Percentiles rank a stretch among this genome's conserved stretches.
Conservation (phyloP, 2,797 vertebrate species). For the Austrolebias charrua region DNA sequence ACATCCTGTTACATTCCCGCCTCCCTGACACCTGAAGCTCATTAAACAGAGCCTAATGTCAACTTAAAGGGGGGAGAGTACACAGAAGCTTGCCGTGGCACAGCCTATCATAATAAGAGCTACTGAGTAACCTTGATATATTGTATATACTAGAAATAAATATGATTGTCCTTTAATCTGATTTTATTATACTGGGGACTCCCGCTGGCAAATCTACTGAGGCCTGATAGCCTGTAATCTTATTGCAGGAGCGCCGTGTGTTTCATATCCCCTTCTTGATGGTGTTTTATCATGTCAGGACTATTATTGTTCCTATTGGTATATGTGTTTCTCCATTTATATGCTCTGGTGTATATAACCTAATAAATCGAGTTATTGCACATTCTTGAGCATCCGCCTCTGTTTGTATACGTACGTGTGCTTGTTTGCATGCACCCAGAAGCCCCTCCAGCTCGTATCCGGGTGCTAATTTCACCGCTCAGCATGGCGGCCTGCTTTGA, state of each 20-base stretch:
- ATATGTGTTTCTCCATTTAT: conserved; percentile 74
- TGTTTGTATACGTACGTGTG: conserved; percentile 66
- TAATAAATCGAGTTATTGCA: conserved; percentile 75
- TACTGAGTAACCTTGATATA: conserved; percentile 79
- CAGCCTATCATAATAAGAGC: conserved; percentile 78
- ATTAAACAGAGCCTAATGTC: conserved; percentile 91
- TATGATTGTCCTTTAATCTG: conserved; percentile 97
- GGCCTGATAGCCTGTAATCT: conserved; percentile 87
- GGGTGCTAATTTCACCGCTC: conserved; percentile 91
- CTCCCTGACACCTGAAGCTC: conserved; percentile 86
- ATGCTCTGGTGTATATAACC: conserved; percentile 66
- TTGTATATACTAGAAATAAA: conserved; percentile 98
- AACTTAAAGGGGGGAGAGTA: conserved; percentile 86
- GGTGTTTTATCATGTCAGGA: conserved; percentile 79
- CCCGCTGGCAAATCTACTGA: conserved; percentile 92
- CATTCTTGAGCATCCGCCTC: conserved; percentile 44
- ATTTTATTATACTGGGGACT: conserved; percentile 97
- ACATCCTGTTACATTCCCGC: conserved; percentile 85
- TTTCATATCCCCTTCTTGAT: conserved; percentile 78
- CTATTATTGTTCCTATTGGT: conserved; percentile 78
- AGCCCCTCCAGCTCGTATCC: conserved; percentile 82
- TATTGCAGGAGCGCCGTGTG: conserved; percentile 87
- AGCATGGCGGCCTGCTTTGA: conserved; percentile 78
- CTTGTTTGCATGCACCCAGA: conserved; percentile 50
- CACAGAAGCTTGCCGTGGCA: conserved; percentile 70